Conservation (phyloP, 2,888 invertebrate genomes). For the Heterodera filipjevi region DNA sequence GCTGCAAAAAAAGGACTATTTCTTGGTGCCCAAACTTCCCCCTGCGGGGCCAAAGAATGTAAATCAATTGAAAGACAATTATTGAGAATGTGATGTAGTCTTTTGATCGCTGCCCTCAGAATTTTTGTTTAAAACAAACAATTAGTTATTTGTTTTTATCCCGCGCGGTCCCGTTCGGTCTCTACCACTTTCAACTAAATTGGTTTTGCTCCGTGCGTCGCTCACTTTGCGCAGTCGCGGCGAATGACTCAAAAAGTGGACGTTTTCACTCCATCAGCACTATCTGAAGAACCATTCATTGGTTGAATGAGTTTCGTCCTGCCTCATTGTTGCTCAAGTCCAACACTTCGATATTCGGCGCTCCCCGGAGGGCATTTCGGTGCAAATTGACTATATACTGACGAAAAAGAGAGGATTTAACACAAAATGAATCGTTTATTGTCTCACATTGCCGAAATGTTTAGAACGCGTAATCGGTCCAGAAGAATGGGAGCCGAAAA, state of each 20-base stretch:
- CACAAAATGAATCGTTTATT: not conserved
- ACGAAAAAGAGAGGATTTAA: too few relatives aligned
- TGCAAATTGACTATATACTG: conserved; percentile 62
- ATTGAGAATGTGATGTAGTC: too few relatives aligned
- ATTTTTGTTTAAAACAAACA: too few relatives aligned
- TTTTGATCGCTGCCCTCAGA: too few relatives aligned
- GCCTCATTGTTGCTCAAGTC: conserved; percentile 57
- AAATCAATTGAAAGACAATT: too few relatives aligned
- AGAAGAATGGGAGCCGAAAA: conserved; percentile 57
- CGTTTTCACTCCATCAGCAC: conserved; percentile 56
- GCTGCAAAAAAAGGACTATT: too few relatives aligned
- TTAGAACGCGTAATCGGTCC: conserved; percentile 51
- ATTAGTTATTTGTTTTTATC: too few relatives aligned
- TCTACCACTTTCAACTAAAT: too few relatives aligned
- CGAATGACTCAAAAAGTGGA: conserved; percentile 59
- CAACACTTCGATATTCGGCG: conserved; percentile 57
- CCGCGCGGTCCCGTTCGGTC: too few relatives aligned
- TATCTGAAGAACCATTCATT: conserved; percentile 38
- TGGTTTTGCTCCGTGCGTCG: too few relatives aligned
- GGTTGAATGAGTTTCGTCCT: not conserved
- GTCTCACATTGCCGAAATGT: conserved; percentile 58
- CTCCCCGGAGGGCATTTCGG: conserved; percentile 52
- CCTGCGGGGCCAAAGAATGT: too few relatives aligned
- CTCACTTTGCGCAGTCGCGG: conserved; percentile 56
- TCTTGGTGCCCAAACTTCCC: too few relatives aligned